These are phyloP conservation scores for Amazona vittata DNA, from an alignment of 2,113 vertebrate genomes.

Conservation along the genomic window DNA sequence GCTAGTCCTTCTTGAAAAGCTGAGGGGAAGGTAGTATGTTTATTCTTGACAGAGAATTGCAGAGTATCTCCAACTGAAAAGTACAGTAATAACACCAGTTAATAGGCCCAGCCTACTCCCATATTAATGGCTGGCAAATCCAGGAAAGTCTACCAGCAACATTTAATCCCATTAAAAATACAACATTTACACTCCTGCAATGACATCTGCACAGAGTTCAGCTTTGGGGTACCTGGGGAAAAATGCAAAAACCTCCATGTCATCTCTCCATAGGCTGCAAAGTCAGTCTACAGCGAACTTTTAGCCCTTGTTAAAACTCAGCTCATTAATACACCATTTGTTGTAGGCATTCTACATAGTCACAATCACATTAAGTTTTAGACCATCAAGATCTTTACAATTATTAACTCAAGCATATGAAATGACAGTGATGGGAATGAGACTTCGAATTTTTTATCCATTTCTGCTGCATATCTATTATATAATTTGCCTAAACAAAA, in stretches of 20 bases:
- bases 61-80: background rate
- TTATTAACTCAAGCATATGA: background rate
- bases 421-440: background rate
- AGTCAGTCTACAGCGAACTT: background rate
- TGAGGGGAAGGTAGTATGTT: background rate
- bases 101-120: background rate
- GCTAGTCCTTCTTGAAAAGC: background rate
- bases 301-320: background rate
- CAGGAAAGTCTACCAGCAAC: background rate
- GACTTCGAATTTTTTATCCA: background rate
- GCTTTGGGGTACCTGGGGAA: background rate
- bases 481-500: background rate
- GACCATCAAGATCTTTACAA: background rate
- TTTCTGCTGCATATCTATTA: slow-evolving; percentile 10
- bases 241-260: background rate
- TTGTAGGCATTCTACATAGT: background rate
- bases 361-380: background rate
- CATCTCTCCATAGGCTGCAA: background rate
- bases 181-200: background rate
- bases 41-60: background rate
- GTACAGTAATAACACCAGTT: background rate
- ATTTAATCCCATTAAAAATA: background rate
- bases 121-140: background rate
- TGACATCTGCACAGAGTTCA: background rate
- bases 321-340: background rate